phyloP scores from a whole-genome alignment of 2,113 vertebrate species.

The Melospiza melodia region DNA sequence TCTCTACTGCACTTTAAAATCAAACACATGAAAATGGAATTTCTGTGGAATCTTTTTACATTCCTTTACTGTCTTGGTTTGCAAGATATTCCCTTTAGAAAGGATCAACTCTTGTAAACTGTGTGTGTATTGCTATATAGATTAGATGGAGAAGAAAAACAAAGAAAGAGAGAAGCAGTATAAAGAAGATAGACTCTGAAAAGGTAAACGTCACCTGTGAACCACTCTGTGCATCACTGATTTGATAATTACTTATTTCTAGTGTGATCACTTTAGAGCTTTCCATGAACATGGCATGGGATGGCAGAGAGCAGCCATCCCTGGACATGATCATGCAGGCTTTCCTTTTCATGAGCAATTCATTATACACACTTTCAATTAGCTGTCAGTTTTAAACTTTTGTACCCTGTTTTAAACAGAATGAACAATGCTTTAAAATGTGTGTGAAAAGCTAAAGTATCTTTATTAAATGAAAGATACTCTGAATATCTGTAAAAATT shows the following conservation, averaged over 20 bases:
- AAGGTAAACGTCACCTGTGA: not conserved
- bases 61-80: not conserved
- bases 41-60: not conserved
- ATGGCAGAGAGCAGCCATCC: not conserved
- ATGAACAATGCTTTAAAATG: not conserved
- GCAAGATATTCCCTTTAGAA: not conserved
- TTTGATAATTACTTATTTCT: not conserved
- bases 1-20: not conserved
- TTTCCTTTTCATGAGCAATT: not conserved
- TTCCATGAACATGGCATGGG: not conserved
- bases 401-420: not conserved
- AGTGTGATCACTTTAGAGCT: not conserved
- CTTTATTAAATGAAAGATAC: not conserved
- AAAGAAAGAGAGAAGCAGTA: not conserved
- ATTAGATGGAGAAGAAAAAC: not conserved
- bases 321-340: not conserved
- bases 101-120: not conserved
- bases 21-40: not conserved
- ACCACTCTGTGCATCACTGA: not conserved
- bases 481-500: not conserved
- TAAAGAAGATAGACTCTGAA: not conserved
- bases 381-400: not conserved
- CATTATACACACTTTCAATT: not conserved
- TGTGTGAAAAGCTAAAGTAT: not conserved
- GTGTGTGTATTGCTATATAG: not conserved